Evolutionary conservation across 30 jellyfish, hydroid and myxozoan genomes (phyloP), one percentile per base, ranked within the genome.

Genomic region (Rhopilema esculentum): DNA sequence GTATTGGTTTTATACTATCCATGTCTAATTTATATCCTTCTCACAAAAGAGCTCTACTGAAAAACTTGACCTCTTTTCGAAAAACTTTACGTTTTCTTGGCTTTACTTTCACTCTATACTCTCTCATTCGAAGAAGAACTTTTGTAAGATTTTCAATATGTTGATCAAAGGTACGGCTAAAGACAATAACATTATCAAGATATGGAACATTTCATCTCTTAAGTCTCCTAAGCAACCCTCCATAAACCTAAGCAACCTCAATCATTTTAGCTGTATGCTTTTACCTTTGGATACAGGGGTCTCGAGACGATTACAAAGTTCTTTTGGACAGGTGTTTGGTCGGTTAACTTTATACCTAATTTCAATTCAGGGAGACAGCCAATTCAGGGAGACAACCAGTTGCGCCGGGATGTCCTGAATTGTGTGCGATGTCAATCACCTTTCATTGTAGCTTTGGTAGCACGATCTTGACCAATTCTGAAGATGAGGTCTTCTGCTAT

Each of bases 31-130:
- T 70, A 49, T 86, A 86, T 4, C 91, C 91, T 40, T 76, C 87
- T 49, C 21, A 52, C 0, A 65, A 65, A 65, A 61, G 21, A 24
- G 63, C 63, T 1, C 81, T 27, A 19, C 95, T 91, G 1, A 86
- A 77, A 76, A 78, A 86, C 48, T 33, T 75, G 16, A 24, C 96
- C 51, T 50, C 31, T 53, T 78, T 61, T 71, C 70, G 67, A 80
- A 87, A 87, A 26, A 77, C 66, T 21, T 77, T 72, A 64, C 91
- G 78, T 66, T 87, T 87, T 63, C 69, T 69, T 49, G 68, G 83
- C 70, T 88, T 88, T 57, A 88, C 32, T 88, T 88, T 88, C 8
- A 88, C 84, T n/a, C 91, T 88, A 57, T 78, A 66, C 8, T 31
- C 49, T 49, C 31, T 31, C 57, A 2, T 40, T 40, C 12, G 12